Evolutionary conservation across 2,888 invertebrate genomes (phyloP).

Genomic region (Napeogenes inachia): DNA sequence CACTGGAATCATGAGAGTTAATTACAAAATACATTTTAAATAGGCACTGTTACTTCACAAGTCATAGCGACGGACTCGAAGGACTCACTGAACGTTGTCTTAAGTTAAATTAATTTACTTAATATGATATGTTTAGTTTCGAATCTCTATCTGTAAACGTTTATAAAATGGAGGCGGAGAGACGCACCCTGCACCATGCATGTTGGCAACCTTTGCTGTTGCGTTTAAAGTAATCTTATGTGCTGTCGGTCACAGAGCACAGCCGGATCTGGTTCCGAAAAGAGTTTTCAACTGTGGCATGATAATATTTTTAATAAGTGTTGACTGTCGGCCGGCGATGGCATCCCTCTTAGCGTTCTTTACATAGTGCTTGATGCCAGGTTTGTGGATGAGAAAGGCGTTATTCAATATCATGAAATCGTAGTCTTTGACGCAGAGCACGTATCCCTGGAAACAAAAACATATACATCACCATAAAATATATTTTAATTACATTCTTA

Average conservation of each 20-base stretch:
- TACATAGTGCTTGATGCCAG: constrained; percentile 91
- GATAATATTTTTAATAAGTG: constrained; percentile 86
- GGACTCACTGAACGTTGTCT: constrained; percentile 31
- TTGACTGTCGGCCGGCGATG: constrained; percentile 86
- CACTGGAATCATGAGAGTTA: constrained; percentile 14
- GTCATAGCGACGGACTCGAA: constrained; percentile 32
- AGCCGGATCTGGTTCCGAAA: constrained; percentile 87
- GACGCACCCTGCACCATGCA: constrained; percentile 44
- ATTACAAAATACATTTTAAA: constrained; percentile 24
- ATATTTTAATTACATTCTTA: too few species aligned
- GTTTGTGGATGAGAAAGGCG: constrained; percentile 94
- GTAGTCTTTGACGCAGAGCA: constrained; percentile 92
- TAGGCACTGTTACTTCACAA: constrained; percentile 28
- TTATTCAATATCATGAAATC: constrained; percentile 95
- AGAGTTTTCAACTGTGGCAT: constrained; percentile 90
- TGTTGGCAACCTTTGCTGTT: constrained; percentile 17
- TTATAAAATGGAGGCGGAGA: constrained; percentile 47
- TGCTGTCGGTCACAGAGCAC: constrained; percentile 80
- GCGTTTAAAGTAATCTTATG: constrained; percentile 6
- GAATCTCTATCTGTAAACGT: constrained; percentile 37
- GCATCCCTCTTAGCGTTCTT: constrained; percentile 87
- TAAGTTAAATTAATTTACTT: constrained; percentile 34
- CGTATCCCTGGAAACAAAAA: constrained; percentile 84
- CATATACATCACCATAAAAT: too few species aligned
- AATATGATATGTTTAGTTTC: constrained; percentile 57